Base-by-base conservation (phyloP, 2,113 vertebrate species). In the Chrysochloris asiatica region DNA sequence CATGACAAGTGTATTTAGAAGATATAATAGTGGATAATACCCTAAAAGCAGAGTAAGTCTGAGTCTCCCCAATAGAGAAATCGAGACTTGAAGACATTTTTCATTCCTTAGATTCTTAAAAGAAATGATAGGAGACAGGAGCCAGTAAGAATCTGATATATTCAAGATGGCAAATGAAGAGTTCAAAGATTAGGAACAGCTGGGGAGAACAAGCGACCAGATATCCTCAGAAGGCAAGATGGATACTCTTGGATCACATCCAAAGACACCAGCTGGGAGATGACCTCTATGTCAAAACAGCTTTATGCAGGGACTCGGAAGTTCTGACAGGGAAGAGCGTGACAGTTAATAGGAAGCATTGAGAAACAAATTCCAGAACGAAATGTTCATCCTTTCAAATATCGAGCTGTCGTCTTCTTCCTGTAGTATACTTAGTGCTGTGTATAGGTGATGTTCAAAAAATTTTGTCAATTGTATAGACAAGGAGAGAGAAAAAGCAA, bases 161-260 rank as follows among this genome's bases (percentile, higher is more conserved):
- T 86, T 90, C 88, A 93, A 91, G 69, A 95, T 92, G 90, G 89
- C 69, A 93, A 77, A 92, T 67, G 87, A 85, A 79, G 85, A 91
- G 69, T 93, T 93, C 88, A 95, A 94, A 96, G 87, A 92, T 95
- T 87, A 94, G 76, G 79, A 83, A 88, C 94, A 95, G 94, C 90
- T 94, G 94, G 91, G 21, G 28, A 59, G 36, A 93, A 63, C 47
- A 67, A 88, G 82, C 19, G 17, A 76, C 30, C 63, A 91, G 82
- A 65, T 69, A 95, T 67, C 80, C 45, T 45, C 69, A 91, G 81
- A 85, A 89, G 90, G 71, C 75, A 93, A 84, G 67, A 45, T 95
- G 87, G 72, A 41, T 95, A 94, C 91, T 82, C 92, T 95, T 92
- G 95, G 91, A 36, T 36, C 45, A 93, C 84, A 89, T 91, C 95